Base-by-base conservation (phyloP, 2,113 vertebrate genomes). In the Chloebia gouldiae region DNA sequence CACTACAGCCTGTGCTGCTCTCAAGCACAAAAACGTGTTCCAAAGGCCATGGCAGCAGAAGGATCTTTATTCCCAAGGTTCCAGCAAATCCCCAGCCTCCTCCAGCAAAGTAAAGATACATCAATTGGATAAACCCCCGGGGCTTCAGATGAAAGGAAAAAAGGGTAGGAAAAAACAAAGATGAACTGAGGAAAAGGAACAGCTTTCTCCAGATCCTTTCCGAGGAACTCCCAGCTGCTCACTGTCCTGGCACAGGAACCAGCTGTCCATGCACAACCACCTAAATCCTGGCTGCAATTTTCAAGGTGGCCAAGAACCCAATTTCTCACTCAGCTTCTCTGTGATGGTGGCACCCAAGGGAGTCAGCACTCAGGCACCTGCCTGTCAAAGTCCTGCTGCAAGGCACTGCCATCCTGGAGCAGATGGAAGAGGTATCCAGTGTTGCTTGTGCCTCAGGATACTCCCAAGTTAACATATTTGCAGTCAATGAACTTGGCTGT, bases 401-500 rank as follows among this genome's bases (percentile, higher is more conserved):
- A 77, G 51, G 86, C 54, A n/a, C 1, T 49, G 59, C 64, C 18
- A 51, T 30, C 40, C 73, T 27, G 7, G 1, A 54, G 47, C 39
- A 63, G 7, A 75, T 7, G 24, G 91, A 6, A 37, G 22, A 91
- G 81, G 71, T 47, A 45, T 6, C 66, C 42, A 14, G 35, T 3
- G 25, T 1, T 65, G 81, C 77, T 19, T 17, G 35, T 80, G 75
- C 94, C 78, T 91, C 78, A 61, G 92, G 79, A 88, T 51, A 78
- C 64, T 80, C 93, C 64, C 66, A 6, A 56, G 39, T 70, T 65
- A 54, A 47, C 75, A 95, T 40, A 39, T 91, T 64, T 60, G 72
- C 31, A 90, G 84, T 76, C 90, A 82, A 79, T 91, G 65, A 87
- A 94, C 84, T 88, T 93, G 94, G 87, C 81, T 95, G 66, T 85